Base-by-base conservation (phyloP, 2,113 vertebrate species). In the Oncorhynchus tshawytscha region DNA sequence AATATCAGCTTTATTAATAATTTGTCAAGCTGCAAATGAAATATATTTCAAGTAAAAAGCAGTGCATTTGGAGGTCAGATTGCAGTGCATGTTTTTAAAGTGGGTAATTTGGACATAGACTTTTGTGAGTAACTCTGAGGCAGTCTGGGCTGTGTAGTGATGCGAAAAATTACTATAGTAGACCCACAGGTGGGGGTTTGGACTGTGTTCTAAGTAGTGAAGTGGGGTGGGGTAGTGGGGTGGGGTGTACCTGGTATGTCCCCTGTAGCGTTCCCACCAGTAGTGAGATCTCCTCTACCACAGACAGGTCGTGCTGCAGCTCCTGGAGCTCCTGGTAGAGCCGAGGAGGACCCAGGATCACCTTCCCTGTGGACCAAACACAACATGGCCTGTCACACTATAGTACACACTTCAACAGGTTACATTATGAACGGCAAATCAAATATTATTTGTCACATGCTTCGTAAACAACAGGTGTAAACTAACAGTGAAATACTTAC, bases 301-400 rank as follows among this genome's bases (percentile, higher is more conserved):
- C 95, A 0, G 93, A 95, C 74, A 98, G 92, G 87, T 99, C 97
- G 62, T 97, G 95, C 74, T 98, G 96, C 20, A 99, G 91, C 64
- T 97, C 96, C 90, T 97, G 96, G 31, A 99, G 96, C 84, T 99
- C 96, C 90, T 98, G 96, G 92, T 96, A 98, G 51, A 98, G 96
- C 31, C 96, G 93, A 0, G 97, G 96, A 0, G 97, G 97, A 1
- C 97, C 96, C 84, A 98, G 87, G 76, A 95, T 92, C 13, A 94
- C 92, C 88, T 95, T 98, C 75, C 94, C 97, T 99, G 78, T 59
- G 34, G 64, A 69, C 59, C 54, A 71, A 15, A 59, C 49, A 71
- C 51, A 48, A 48, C 13, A 24, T 20, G 24, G 16, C 51, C 3
- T 16, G 49, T 54, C 8, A 59, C 39, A 57, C 13, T 68, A 78